These are phyloP conservation scores for Myioborus miniatus DNA, from an alignment of 2,797 vertebrate genomes.

Conservation along the genomic window DNA sequence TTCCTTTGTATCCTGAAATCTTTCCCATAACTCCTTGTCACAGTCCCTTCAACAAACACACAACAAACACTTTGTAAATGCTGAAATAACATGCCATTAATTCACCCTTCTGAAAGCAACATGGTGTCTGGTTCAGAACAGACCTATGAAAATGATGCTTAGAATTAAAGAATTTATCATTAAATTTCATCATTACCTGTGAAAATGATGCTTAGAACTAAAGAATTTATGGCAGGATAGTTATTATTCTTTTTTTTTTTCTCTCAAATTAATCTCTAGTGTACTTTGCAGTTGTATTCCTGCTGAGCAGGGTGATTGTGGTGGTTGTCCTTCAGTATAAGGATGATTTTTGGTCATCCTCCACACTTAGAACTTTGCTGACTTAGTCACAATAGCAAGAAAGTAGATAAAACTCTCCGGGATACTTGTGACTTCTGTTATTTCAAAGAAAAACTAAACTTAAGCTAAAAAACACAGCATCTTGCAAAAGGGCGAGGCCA, in stretches of 20 bases:
- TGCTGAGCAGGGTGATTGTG: background rate
- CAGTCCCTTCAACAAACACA: background rate
- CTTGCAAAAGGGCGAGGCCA: background rate
- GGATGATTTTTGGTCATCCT: background rate
- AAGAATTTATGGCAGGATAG: background rate
- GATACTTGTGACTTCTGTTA: background rate
- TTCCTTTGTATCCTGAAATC: background rate
- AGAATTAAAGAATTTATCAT: background rate
- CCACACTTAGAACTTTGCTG: background rate
- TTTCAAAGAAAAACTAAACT: background rate
- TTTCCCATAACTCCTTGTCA: background rate
- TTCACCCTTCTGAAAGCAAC: background rate
- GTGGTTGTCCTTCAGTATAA: background rate
- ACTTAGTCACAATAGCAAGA: background rate
- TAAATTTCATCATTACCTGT: background rate
- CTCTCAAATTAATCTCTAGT: background rate
- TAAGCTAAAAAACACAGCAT: background rate
- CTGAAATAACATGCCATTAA: background rate
- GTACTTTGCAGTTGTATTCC: background rate
- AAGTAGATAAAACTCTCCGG: background rate
- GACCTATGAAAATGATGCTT: background rate
- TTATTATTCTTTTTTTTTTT: background rate
- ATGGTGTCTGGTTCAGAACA: background rate
- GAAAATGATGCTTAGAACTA: background rate
- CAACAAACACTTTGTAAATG: background rate